Evolutionary conservation across 2,113 vertebrate species (phyloP).

Genomic region (Pimephales promelas): DNA sequence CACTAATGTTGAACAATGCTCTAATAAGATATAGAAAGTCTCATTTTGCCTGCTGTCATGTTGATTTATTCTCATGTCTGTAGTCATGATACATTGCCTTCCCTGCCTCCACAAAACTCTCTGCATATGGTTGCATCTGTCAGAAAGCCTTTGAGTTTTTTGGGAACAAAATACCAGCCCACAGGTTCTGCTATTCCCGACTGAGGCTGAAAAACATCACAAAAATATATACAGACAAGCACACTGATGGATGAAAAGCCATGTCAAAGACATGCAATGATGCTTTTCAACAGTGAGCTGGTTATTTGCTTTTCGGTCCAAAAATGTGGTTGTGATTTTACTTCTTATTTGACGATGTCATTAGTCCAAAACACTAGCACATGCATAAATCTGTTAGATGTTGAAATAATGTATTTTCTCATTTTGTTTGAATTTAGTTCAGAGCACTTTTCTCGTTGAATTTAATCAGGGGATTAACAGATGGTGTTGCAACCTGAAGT

Average conservation of each 20-base stretch:
- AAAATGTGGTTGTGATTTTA: slow-evolving; percentile 23
- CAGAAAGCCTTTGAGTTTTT: slow-evolving; percentile 16
- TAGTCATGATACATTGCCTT: slow-evolving; percentile 37
- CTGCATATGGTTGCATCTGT: slow-evolving; percentile 40
- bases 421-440: slow-evolving; percentile 42
- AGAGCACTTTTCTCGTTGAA: slow-evolving; percentile 31
- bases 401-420: slow-evolving; percentile 30
- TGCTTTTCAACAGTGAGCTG: background rate
- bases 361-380: slow-evolving; percentile 2
- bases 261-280: slow-evolving; percentile 4
- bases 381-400: slow-evolving; percentile 28
- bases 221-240: no score
- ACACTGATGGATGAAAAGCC: slow-evolving; percentile 16
- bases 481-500: slow-evolving; percentile 30
- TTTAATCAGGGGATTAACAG: slow-evolving; percentile 37
- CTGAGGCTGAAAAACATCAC: slow-evolving; percentile 25
- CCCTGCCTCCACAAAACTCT: slow-evolving; percentile 31
- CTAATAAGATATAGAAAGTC: slow-evolving; percentile 46
- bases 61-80: slow-evolving; percentile 45
- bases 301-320: background rate
- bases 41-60: slow-evolving; percentile 54
- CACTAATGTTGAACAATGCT: slow-evolving; percentile 46
- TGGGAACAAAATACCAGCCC: background rate
- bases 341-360: slow-evolving; percentile 25
- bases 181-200: slow-evolving; percentile 27